phyloP scores from a whole-genome alignment of 2,797 vertebrate genomes.

The Leptatherina wallacei region DNA sequence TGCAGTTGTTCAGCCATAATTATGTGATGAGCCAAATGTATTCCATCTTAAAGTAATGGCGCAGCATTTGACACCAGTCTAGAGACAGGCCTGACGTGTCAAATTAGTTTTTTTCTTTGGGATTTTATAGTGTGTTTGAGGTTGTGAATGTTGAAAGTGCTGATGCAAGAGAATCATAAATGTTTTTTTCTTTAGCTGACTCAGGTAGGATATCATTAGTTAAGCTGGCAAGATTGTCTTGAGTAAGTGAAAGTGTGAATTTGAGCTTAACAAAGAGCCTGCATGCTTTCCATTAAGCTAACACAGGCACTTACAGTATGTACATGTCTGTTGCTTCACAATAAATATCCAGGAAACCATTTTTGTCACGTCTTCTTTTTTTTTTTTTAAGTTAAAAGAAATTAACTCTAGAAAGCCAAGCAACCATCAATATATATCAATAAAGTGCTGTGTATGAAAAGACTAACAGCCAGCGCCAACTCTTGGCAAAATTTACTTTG shows the following conservation, averaged over 20 bases:
- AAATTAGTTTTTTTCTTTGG: constrained; percentile 9
- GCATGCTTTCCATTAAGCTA: not conserved
- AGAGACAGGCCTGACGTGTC: constrained; percentile 8
- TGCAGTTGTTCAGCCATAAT: constrained; percentile 17
- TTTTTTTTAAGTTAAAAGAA: constrained; percentile 18
- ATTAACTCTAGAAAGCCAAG: constrained; percentile 14
- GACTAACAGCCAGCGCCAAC: not conserved
- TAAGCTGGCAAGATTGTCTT: constrained; percentile 44
- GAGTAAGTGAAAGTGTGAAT: constrained; percentile 27
- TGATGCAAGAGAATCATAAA: constrained; percentile 55
- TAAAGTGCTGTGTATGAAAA: constrained; percentile 40
- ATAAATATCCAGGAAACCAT: constrained; percentile 6
- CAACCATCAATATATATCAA: constrained; percentile 24
- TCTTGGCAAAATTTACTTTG: constrained; percentile 40
- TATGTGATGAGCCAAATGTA: constrained; percentile 19
- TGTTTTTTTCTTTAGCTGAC: constrained; percentile 56
- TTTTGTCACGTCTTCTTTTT: not conserved
- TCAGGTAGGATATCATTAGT: constrained; percentile 61
- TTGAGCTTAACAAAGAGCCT: constrained; percentile 25
- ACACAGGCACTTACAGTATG: constrained; percentile 4
- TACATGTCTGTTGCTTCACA: constrained; percentile 1
- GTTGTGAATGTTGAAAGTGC: constrained; percentile 48
- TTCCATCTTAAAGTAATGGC: constrained; percentile 6
- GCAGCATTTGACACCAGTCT: constrained; percentile 25
- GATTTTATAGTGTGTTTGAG: constrained; percentile 22